A percentile compares a stretch with the other conserved stretches of the same genome.
These are phyloP conservation scores for Drosophila infuscata DNA, from an alignment of 2,888 invertebrate genomes.

Conservation along the genomic window DNA sequence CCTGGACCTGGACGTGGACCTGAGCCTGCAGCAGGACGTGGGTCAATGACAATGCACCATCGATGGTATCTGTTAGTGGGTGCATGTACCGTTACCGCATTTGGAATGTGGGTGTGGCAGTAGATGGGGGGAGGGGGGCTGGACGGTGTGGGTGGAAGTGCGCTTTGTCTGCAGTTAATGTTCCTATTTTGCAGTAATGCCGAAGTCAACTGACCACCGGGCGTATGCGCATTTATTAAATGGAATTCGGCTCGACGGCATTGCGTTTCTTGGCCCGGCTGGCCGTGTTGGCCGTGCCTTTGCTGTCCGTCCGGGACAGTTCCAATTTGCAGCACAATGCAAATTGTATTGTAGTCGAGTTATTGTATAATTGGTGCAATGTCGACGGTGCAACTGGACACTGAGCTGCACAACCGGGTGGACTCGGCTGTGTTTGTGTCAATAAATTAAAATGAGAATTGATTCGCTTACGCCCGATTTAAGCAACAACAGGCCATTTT, in stretches of 20 bases:
- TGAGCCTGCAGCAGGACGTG: conserved; percentile 6
- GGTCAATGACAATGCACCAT: conserved; percentile 43
- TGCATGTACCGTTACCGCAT: conserved; percentile 44
- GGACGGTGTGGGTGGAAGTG: conserved; percentile 14
- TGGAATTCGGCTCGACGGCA: conserved; percentile 53
- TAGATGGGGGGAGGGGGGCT: background rate
- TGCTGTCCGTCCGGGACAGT: conserved; percentile 43
- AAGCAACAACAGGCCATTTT: conserved; percentile 77
- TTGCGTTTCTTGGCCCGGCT: conserved; percentile 49
- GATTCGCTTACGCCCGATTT: conserved; percentile 80
- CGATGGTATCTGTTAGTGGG: conserved; percentile 39
- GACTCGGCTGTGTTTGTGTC: conserved; percentile 62
- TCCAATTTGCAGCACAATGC: conserved; percentile 77
- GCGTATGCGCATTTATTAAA: conserved; percentile 78
- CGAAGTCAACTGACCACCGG: conserved; percentile 40
- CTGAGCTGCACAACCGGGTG: conserved; percentile 9
- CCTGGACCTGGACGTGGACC: background rate
- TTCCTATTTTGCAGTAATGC: conserved; percentile 51
- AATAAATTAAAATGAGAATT: conserved; percentile 80
- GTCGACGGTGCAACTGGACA: conserved; percentile 34
- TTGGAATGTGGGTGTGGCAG: conserved; percentile 7
- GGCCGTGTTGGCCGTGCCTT: background rate
- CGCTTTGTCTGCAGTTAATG: conserved; percentile 68
- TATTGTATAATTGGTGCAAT: conserved; percentile 79
- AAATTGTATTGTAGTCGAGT: conserved; percentile 79